phyloP scores from a whole-genome alignment of 1,140 invertebrate species.

The Centruroides sculpturatus region DNA sequence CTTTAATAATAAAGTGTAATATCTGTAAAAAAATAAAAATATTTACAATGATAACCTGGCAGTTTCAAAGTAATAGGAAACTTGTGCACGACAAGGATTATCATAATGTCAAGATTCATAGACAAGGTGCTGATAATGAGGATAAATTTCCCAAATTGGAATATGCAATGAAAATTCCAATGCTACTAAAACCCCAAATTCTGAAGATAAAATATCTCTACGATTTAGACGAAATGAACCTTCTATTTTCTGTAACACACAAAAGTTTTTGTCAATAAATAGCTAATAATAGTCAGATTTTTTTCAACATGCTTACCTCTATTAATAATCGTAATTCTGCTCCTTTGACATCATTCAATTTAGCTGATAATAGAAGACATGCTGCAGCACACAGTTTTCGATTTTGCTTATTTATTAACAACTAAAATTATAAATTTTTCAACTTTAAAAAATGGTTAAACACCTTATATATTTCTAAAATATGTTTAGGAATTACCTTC shows the following conservation, averaged over 20 bases:
- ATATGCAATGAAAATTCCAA: conserved; percentile 86
- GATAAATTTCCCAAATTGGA: conserved; percentile 74
- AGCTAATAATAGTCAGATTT: background rate
- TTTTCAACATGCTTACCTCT: conserved; percentile 43
- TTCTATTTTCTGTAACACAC: conserved; percentile 57
- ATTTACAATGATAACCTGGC: too few relatives aligned
- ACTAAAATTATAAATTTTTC: conserved; percentile 17
- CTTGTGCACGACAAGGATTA: background rate
- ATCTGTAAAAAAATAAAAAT: too few relatives aligned
- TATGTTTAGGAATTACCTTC: conserved; percentile 34
- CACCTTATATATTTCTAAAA: background rate
- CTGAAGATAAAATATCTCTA: conserved; percentile 74
- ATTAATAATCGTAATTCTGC: conserved; percentile 67
- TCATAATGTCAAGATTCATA: conserved; percentile 30
- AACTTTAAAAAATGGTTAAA: background rate
- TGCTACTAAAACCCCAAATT: conserved; percentile 86
- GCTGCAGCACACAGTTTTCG: conserved; percentile 86
- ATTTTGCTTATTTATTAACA: conserved; percentile 86
- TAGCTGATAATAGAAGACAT: conserved; percentile 79
- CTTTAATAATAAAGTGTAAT: too few relatives aligned
- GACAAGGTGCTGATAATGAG: conserved; percentile 85
- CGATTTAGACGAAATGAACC: conserved; percentile 74
- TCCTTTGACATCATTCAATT: conserved; percentile 90
- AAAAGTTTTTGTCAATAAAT: conserved; percentile 8
- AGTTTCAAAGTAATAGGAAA: too few relatives aligned